Base-by-base conservation (phyloP, 1,140 invertebrate genomes). In the Marisa cornuarietis region DNA sequence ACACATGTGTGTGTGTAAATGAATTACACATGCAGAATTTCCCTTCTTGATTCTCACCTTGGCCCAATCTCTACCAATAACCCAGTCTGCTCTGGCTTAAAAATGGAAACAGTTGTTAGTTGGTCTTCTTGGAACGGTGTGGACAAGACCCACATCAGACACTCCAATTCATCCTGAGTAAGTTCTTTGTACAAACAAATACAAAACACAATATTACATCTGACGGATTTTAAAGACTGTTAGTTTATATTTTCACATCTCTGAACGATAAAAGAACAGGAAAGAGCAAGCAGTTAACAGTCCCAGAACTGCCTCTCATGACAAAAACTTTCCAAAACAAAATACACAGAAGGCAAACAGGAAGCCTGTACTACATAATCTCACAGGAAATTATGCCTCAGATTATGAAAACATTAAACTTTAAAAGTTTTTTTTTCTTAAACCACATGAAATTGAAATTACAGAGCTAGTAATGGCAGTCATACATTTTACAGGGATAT, bases 181-280 rank as follows among this genome's bases (percentile, higher is more conserved):
- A 87, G 69, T 69, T 79, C 86, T 86, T 63, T 26, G 81, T 66
- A n/a, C 58, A 72, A 68, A 79, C 54, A 79, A 62, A 77, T 16
- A 80, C 68, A 94, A 93, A 81, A 92, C 93, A 3, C 96, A 91
- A 16, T 95, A 91, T 95, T 18, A 18, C 20, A 66, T 62, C 22
- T 24, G 16, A 22, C 68, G 76, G 65, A 66, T 42, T 76, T 79
- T 51, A 31, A 31, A 42, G 24, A 62, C 0, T 7, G 0, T 58
- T 14, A 52, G 49, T 13, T 52, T 31, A 62, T 76, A 62, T 76
- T n/a, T 13, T 51, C 42, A 54, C 58, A 24, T 68, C 42, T 20
- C 20, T 22, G 13, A 13, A 63, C 26, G n/a, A n/a, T n/a, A 26
- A 0, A 13, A 22, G 31, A 10, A 13, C 1, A n/a, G 54, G 58